Conservation (phyloP, 2,888 invertebrate genomes). For the Zonitis immaculata region DNA sequence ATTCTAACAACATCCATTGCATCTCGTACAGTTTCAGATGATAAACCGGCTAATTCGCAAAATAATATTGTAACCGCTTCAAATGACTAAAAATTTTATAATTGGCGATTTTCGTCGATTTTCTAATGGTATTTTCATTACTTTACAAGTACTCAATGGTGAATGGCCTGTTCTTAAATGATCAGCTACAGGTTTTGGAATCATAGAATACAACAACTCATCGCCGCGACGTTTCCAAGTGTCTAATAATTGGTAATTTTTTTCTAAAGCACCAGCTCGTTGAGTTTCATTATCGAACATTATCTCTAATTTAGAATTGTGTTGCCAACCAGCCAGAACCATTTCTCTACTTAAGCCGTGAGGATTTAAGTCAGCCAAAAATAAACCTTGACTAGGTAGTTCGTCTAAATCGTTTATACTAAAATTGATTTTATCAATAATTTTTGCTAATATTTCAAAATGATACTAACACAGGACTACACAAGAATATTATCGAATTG, state of each 20-base stretch:
- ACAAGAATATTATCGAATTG: constrained; percentile 76
- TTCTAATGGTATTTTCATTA: no score
- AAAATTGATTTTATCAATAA: not conserved
- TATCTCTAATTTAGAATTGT: constrained; percentile 70
- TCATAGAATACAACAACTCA: constrained; percentile 84
- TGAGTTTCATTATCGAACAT: constrained; percentile 77
- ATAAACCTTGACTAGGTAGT: constrained; percentile 69
- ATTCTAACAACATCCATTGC: constrained; percentile 74
- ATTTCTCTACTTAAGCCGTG: constrained; percentile 79
- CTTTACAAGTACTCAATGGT: constrained; percentile 74
- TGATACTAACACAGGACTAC: constrained; percentile 72
- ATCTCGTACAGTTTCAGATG: constrained; percentile 54
- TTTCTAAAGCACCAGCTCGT: constrained; percentile 69
- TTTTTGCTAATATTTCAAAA: not conserved
- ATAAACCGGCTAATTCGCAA: constrained; percentile 60
- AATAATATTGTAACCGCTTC: constrained; percentile 72
- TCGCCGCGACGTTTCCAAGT: constrained; percentile 82
- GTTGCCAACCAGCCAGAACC: constrained; percentile 79
- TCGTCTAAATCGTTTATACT: constrained; percentile 75
- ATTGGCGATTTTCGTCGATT: no score
- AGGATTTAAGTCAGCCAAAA: constrained; percentile 73
- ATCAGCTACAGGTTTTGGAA: constrained; percentile 78
- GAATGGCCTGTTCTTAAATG: constrained; percentile 69
- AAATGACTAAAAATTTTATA: no score
- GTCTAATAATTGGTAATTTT: constrained; percentile 70